Conservation (phyloP, 2,888 invertebrate genomes). For the Morpho helenor region DNA sequence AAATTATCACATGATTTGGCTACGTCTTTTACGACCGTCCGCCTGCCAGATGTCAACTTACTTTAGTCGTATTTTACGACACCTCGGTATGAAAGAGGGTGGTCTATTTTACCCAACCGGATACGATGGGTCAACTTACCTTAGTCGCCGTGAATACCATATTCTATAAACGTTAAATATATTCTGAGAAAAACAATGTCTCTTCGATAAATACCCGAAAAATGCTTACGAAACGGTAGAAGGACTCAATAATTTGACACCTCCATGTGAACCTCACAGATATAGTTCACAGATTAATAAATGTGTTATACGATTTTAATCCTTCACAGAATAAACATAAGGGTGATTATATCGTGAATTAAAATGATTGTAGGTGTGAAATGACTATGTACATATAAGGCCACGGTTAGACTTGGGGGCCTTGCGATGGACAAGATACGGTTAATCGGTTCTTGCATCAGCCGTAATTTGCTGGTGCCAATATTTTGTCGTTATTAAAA, state of each 20-base stretch:
- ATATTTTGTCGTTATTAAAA: slow-evolving; percentile 17
- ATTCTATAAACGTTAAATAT: no score
- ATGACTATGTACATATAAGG: slow-evolving; percentile 11
- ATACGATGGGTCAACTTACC: no score
- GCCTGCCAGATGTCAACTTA: no score
- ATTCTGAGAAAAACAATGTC: no score
- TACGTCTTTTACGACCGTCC: no score
- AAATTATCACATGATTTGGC: no score
- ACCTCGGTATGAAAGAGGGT: no score
- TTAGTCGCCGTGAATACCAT: no score
- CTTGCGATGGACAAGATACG: slow-evolving; percentile 12
- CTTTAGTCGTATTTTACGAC: no score
- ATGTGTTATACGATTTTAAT: not conserved
- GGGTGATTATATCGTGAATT: not conserved
- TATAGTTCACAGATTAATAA: not conserved
- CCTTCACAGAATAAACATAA: not conserved
- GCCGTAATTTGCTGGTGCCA: slow-evolving; percentile 15
- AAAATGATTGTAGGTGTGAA: not conserved
- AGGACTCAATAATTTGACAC: slow-evolving; percentile 14
- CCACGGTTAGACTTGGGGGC: slow-evolving; percentile 9
- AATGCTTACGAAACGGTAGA: slow-evolving; percentile 7
- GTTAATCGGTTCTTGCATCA: slow-evolving; percentile 15
- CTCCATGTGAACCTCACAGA: not conserved
- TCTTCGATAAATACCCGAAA: slow-evolving; percentile 4
- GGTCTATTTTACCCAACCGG: no score